Evolutionary conservation across 2,888 invertebrate species (phyloP), one percentile per base, ranked within the genome.

Genomic region (Nymphalis polychloros): DNA sequence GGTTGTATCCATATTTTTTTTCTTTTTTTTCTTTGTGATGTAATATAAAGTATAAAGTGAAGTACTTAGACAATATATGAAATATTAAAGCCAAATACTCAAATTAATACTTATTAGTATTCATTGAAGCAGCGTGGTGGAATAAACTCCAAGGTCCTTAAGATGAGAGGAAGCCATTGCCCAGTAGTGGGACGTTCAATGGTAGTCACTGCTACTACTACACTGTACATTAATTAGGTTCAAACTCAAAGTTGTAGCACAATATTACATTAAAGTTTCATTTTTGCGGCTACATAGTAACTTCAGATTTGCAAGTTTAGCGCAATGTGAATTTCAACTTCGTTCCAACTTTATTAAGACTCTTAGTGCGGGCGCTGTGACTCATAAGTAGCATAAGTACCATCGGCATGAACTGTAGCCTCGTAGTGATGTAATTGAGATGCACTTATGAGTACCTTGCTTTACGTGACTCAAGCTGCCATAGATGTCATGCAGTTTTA

Each of bases 351-450:
- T 60, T 60, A 60, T 60, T 66, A 61, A 31, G 47, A 35, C 53
- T 66, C 53, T 48, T 53, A 50, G 59, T 23, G 10, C 17, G n/a
- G 53, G 35, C 53, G 50, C 20, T 66, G 61, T 31, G 55, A 31
- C 31, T 66, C 53, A 66, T 53, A 66, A 61, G 60, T 53, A 60
- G 47, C 23, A 52, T 60, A 53, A 53, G 65, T 61, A 61, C 60
- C 47, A 46, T 47, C 46, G 19, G 19, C 49, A 50, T 27, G 31
- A 50, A 19, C 50, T 35, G 47, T 16, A 60, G 46, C 46, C 31
- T 47, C 31, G 23, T 59, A 59, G 64, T 60, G 27, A 19, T 27
- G 48, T 59, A 65, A 59, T 65, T 59, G 27, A 59, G 57, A 35
- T 59, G 27, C 17, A 48, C 55, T 63, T 63, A 48, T 41, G 41